These are phyloP conservation scores for Hylaeus volcanicus DNA, from an alignment of 1,140 invertebrate genomes.

Conservation along the genomic window DNA sequence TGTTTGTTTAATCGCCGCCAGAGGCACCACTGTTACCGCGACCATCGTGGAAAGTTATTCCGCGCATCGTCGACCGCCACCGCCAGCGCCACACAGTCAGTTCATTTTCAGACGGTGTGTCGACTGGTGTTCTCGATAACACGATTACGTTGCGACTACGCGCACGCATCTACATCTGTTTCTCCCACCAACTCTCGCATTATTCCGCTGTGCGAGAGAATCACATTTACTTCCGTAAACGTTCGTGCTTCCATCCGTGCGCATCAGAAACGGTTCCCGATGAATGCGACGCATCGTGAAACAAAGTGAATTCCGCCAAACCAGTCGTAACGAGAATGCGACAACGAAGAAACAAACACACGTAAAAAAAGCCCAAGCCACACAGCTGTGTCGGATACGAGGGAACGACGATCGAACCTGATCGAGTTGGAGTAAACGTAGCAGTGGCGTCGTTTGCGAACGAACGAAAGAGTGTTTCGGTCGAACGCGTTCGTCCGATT, in stretches of 20 bases:
- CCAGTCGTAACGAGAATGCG: slow-evolving; percentile 30
- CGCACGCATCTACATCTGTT: neutral
- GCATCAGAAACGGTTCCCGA: neutral
- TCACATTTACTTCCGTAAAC: neutral
- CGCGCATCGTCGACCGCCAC: neutral
- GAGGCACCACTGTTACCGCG: slow-evolving; percentile 24
- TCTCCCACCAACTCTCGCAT: neutral
- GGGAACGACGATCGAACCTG: slow-evolving; percentile 29
- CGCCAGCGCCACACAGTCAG: slow-evolving; percentile 18
- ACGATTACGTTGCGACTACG: neutral
- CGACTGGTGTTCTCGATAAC: neutral
- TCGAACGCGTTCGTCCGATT: slow-evolving; percentile 21
- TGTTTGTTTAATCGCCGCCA: slow-evolving; percentile 1
- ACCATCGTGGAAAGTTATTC: slow-evolving; percentile 35
- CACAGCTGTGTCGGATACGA: slow-evolving; percentile 16
- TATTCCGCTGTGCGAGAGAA: no score
- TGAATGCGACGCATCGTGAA: neutral
- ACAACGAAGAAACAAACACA: slow-evolving; percentile 28
- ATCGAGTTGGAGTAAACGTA: slow-evolving; percentile 22
- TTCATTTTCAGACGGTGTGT: slow-evolving; percentile 46
- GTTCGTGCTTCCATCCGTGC: neutral
- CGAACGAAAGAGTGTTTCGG: slow-evolving; percentile 26
- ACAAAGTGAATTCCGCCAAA: slow-evolving; percentile 2
- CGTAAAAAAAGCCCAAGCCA: slow-evolving; percentile 7
- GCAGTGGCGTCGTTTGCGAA: slow-evolving; percentile 34